These are phyloP conservation scores for Regulus satrapa DNA, from an alignment of 2,113 vertebrate species.

Conservation along the genomic window DNA sequence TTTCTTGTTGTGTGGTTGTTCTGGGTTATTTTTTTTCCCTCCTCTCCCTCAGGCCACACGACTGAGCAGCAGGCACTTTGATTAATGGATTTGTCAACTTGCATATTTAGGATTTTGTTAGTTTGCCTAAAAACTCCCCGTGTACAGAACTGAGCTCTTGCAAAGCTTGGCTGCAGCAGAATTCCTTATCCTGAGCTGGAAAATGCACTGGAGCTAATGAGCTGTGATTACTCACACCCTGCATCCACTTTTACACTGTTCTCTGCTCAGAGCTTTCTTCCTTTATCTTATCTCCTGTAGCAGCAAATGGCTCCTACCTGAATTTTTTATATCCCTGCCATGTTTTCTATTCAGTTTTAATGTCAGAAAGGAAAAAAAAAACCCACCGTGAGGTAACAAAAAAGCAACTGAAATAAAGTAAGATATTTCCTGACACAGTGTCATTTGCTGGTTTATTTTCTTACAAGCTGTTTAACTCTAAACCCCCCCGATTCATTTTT, in stretches of 20 bases:
- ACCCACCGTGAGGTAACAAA: neutral
- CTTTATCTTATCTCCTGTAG: constrained; percentile 19
- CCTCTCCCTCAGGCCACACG: neutral
- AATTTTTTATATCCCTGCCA: constrained; percentile 7
- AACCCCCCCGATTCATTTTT: neutral
- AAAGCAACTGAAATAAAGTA: neutral
- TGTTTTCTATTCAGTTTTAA: constrained; percentile 13
- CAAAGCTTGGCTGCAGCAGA: neutral
- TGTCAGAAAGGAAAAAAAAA: neutral
- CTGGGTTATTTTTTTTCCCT: too few species aligned
- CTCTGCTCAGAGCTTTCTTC: neutral
- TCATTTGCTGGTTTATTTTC: neutral
- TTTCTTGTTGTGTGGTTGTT: neutral
- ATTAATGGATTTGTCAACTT: constrained; percentile 67
- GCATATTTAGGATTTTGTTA: constrained; percentile 35
- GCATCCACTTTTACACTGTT: neutral
- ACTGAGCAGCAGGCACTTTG: neutral
- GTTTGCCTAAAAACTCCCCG: neutral
- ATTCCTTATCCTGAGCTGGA: neutral
- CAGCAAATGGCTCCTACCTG: neutral
- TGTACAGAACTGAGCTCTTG: neutral
- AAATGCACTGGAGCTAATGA: neutral
- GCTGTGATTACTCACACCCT: neutral
- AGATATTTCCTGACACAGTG: neutral
- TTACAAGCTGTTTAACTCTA: neutral